Conservation (phyloP, 2,113 vertebrate species). For the Brienomyrus brachyistius region DNA sequence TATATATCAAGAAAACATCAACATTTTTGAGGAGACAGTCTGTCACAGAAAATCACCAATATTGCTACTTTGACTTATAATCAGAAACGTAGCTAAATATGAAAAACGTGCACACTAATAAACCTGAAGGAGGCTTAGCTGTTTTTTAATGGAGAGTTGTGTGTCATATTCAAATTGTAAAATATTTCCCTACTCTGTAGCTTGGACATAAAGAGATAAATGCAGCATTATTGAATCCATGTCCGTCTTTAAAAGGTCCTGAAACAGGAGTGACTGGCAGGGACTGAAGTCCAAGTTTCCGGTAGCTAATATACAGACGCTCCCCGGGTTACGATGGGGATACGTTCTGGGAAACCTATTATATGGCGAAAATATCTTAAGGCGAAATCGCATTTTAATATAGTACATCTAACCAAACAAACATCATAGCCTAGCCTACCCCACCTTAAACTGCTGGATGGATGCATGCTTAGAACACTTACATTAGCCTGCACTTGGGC, state of each 20-base stretch:
- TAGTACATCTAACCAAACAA: no score
- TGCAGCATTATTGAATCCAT: neutral
- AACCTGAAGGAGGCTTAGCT: neutral
- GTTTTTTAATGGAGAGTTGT: neutral
- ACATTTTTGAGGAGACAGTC: neutral
- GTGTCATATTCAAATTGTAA: neutral
- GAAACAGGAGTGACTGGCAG: neutral
- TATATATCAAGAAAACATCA: neutral
- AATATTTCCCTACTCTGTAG: neutral
- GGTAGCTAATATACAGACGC: neutral
- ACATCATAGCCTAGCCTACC: no score
- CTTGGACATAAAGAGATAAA: neutral
- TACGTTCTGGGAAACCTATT: neutral
- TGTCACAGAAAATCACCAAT: neutral
- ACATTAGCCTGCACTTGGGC: neutral
- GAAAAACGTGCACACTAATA: neutral
- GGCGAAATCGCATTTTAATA: no score
- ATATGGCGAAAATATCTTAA: no score
- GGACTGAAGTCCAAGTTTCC: neutral
- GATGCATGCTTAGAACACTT: neutral
- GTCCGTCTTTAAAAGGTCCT: neutral
- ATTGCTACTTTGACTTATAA: neutral
- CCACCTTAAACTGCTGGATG: no score
- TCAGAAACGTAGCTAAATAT: neutral
- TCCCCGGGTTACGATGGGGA: neutral